These are phyloP conservation scores for Bursaphelenchus mucronatus DNA, from an alignment of 1,140 invertebrate species.

Conservation along the genomic window DNA sequence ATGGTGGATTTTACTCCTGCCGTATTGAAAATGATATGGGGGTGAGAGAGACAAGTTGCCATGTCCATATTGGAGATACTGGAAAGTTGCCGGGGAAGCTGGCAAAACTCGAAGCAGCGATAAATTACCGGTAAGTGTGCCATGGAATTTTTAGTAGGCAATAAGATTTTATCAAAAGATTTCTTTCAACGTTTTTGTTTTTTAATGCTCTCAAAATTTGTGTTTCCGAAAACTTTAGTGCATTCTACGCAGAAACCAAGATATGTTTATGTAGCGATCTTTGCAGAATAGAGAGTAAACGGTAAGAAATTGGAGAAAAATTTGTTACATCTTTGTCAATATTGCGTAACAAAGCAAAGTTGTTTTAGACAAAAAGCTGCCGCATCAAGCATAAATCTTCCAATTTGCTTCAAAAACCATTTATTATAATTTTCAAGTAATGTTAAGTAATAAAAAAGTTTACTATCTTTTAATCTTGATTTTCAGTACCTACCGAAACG, in stretches of 20 bases:
- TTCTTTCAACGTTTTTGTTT: neutral
- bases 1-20: slow-evolving; percentile 40
- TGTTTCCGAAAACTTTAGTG: neutral
- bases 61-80: slow-evolving; percentile 36
- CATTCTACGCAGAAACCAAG: too few relatives aligned
- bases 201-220: neutral
- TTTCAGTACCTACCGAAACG: slow-evolving; percentile 34
- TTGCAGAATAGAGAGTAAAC: too few relatives aligned
- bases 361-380: too few relatives aligned
- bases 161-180: neutral
- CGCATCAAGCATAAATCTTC: too few relatives aligned
- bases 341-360: too few relatives aligned
- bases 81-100: slow-evolving; percentile 16
- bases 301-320: too few relatives aligned
- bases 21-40: slow-evolving; percentile 39
- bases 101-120: neutral
- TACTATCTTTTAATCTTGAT: too few relatives aligned
- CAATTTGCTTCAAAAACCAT: neutral
- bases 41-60: slow-evolving; percentile 33
- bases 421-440: too few relatives aligned
- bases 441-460: too few relatives aligned
- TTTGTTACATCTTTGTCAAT: too few relatives aligned
- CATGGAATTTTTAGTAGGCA: neutral
- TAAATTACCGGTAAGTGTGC: slow-evolving; percentile 9
- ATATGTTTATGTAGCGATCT: too few relatives aligned